Evolutionary conservation across 2,888 invertebrate species (phyloP).

Genomic region (Dioctria linearis): DNA sequence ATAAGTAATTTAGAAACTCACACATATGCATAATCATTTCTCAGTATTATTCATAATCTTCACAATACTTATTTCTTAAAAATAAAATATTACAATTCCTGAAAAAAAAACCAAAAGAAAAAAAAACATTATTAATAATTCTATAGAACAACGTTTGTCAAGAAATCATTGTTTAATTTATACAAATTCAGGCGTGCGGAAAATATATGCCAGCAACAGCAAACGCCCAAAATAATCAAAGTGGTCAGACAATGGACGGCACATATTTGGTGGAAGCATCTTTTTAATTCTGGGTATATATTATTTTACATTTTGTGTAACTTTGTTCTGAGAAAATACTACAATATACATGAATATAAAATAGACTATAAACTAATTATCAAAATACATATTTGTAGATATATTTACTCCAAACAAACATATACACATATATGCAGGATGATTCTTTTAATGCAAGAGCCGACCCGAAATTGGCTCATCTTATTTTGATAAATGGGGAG

Average conservation of each 20-base stretch:
- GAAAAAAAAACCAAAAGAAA: not conserved
- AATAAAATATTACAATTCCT: not conserved
- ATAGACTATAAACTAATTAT: too few relatives aligned
- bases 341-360: too few relatives aligned
- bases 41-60: too few relatives aligned
- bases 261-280: constrained; percentile 89
- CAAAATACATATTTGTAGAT: too few relatives aligned
- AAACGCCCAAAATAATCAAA: constrained; percentile 85
- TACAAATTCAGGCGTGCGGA: constrained; percentile 79
- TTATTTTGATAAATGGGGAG: too few relatives aligned
- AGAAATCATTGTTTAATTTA: not conserved
- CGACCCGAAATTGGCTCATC: too few relatives aligned
- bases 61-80: too few relatives aligned
- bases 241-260: constrained; percentile 86
- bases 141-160: not conserved
- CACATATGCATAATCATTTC: not conserved
- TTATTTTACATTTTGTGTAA: not conserved
- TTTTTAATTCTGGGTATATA: constrained; percentile 73
- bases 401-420: too few relatives aligned
- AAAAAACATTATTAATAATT: not conserved
- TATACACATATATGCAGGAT: too few relatives aligned
- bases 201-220: constrained; percentile 90
- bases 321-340: not conserved
- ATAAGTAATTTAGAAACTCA: constrained; percentile 13
- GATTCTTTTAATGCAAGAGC: too few relatives aligned